Percentiles rank a stretch among this genome's conserved stretches.
phyloP scores from a whole-genome alignment of 2,113 vertebrate species.

The Stigmatopora nigra region DNA sequence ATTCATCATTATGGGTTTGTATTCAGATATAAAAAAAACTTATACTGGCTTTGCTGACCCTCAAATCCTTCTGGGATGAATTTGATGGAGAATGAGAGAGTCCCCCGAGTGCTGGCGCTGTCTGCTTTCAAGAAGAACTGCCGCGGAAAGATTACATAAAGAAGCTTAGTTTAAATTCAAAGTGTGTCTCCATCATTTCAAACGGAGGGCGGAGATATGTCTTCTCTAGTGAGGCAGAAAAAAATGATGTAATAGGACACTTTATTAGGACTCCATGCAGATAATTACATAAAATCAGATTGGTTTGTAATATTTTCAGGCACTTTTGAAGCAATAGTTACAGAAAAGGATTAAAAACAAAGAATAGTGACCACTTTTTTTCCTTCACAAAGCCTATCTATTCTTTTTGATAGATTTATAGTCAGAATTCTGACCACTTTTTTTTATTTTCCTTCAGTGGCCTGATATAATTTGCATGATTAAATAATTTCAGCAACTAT shows the following conservation, averaged over 20 bases:
- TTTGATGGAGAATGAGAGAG: constrained; percentile 79
- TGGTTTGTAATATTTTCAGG: background rate
- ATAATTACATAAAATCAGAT: background rate
- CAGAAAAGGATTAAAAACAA: too few species aligned
- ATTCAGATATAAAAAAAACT: background rate
- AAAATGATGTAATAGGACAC: constrained; percentile 6
- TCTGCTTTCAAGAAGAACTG: constrained; percentile 73
- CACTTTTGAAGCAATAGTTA: too few species aligned
- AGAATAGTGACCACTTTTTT: too few species aligned
- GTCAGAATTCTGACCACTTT: too few species aligned
- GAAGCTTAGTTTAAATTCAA: constrained; percentile 59
- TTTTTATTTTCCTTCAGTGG: background rate
- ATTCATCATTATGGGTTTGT: background rate
- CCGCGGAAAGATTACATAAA: constrained; percentile 48
- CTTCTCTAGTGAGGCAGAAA: constrained; percentile 24
- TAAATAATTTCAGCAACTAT: too few species aligned
- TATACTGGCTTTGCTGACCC: constrained; percentile 65
- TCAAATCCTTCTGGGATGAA: constrained; percentile 76
- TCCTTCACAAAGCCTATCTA: too few species aligned
- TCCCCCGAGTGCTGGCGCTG: constrained; percentile 72
- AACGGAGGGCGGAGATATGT: constrained; percentile 31
- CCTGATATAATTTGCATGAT: too few species aligned
- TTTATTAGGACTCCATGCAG: background rate
- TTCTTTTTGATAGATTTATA: too few species aligned
- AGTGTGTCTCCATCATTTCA: constrained; percentile 45